A percentile compares a stretch with the other conserved stretches of the same genome.
These are phyloP conservation scores for Leptodactylus fuscus DNA, from an alignment of 2,113 vertebrate genomes.

Conservation along the genomic window DNA sequence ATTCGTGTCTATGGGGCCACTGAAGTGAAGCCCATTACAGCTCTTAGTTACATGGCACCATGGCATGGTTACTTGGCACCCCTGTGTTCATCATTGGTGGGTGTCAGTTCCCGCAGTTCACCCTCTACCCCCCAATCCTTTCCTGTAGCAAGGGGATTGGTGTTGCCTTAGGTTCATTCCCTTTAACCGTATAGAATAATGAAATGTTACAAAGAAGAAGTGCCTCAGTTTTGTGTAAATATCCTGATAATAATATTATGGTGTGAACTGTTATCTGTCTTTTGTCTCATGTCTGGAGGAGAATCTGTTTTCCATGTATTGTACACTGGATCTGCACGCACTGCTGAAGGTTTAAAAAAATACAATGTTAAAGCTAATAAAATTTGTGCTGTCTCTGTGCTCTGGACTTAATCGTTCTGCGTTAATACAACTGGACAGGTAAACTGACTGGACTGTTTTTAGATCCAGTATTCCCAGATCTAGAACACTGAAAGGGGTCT, in stretches of 20 bases:
- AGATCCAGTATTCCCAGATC: neutral
- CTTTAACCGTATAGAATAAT: conserved; percentile 48
- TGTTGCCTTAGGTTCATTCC: no score
- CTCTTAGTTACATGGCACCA: no score
- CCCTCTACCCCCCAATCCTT: no score
- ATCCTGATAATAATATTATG: conserved; percentile 40
- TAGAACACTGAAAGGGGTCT: neutral
- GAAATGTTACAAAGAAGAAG: conserved; percentile 63
- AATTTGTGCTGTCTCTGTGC: conserved; percentile 24
- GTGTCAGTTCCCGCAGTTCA: no score
- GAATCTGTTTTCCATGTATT: conserved; percentile 42
- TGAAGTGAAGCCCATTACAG: no score
- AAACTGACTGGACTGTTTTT: neutral
- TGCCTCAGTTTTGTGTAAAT: conserved; percentile 62
- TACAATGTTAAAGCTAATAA: conserved; percentile 32
- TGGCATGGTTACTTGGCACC: no score
- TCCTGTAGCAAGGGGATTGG: no score
- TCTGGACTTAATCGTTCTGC: neutral
- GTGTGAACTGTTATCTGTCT: conserved; percentile 49
- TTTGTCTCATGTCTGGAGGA: conserved; percentile 25
- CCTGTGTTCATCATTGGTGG: no score
- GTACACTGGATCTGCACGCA: conserved; percentile 52
- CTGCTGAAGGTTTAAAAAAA: conserved; percentile 25
- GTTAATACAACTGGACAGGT: neutral
- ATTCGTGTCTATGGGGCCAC: no score